Percentiles rank a stretch among this genome's conserved stretches.
Evolutionary conservation across 2,888 invertebrate genomes (phyloP).

Genomic region (Eubasilissa splendida): DNA sequence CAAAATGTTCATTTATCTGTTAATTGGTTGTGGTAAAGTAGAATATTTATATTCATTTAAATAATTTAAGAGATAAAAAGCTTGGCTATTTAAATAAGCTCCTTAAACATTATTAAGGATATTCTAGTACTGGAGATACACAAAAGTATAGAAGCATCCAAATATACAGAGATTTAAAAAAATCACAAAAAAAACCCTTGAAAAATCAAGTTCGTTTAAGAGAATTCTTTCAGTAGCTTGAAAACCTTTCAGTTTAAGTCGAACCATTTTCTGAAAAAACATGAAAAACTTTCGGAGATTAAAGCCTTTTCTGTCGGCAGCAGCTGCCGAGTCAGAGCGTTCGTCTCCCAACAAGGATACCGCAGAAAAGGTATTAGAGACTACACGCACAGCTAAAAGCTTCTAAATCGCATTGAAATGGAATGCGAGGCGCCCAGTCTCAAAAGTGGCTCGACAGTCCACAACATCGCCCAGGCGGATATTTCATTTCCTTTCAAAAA

Average conservation of each 20-base stretch:
- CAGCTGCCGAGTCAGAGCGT: not conserved
- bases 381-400: not conserved
- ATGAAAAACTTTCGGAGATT: conserved; percentile 1
- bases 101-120: too few species aligned
- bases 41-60: too few species aligned
- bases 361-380: not conserved
- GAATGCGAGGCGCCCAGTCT: not conserved
- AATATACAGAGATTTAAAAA: too few species aligned
- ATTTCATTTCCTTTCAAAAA: not conserved
- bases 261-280: not conserved
- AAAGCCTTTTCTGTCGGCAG: not conserved
- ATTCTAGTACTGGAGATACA: too few species aligned
- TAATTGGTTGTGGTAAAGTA: too few species aligned
- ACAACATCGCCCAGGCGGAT: not conserved
- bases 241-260: not conserved
- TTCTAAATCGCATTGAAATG: not conserved
- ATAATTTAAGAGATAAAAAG: too few species aligned
- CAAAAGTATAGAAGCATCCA: too few species aligned
- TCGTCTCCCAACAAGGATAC: not conserved
- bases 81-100: too few species aligned
- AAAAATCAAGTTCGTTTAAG: too few species aligned
- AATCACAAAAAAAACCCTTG: too few species aligned
- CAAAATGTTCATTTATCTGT: too few species aligned
- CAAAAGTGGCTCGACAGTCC: not conserved
- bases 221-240: not conserved